phyloP scores from a whole-genome alignment of 2,888 invertebrate genomes.

The Abscondita cerata region DNA sequence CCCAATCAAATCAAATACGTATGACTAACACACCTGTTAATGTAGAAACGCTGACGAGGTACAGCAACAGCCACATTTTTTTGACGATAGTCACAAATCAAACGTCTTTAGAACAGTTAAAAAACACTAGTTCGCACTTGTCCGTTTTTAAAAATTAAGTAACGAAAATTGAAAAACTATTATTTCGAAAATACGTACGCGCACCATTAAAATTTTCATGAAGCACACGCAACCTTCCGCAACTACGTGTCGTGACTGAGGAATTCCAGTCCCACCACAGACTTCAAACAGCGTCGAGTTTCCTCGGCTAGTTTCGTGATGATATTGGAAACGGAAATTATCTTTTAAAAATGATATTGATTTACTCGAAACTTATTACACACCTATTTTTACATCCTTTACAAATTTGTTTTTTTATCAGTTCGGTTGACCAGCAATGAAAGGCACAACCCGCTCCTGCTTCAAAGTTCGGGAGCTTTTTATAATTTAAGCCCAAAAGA shows the following conservation, averaged over 20 bases:
- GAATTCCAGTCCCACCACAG: conserved; percentile 13
- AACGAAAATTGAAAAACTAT: conserved; percentile 9
- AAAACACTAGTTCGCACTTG: background rate
- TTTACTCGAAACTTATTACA: background rate
- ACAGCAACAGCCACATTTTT: conserved; percentile 30
- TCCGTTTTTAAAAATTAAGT: too few relatives aligned
- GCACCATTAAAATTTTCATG: conserved; percentile 6
- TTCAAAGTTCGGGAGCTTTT: too few relatives aligned
- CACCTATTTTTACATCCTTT: too few relatives aligned
- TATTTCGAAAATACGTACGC: conserved; percentile 12
- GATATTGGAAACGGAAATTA: conserved; percentile 5
- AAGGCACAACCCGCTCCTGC: too few relatives aligned
- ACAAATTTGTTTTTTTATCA: too few relatives aligned
- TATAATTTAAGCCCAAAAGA: too few relatives aligned
- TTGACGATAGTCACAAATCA: background rate
- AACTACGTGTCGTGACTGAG: conserved; percentile 19
- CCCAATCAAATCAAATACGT: conserved; percentile 30
- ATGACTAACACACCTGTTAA: conserved; percentile 35
- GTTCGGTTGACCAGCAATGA: too few relatives aligned
- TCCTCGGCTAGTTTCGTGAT: conserved; percentile 7
- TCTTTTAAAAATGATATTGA: conserved; percentile 5
- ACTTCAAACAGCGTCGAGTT: conserved; percentile 13
- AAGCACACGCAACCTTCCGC: conserved; percentile 8
- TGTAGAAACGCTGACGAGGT: conserved; percentile 21
- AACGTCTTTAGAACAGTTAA: background rate